phyloP scores from a whole-genome alignment of 1,140 invertebrate species.

The Himalopsyche phryganea region DNA sequence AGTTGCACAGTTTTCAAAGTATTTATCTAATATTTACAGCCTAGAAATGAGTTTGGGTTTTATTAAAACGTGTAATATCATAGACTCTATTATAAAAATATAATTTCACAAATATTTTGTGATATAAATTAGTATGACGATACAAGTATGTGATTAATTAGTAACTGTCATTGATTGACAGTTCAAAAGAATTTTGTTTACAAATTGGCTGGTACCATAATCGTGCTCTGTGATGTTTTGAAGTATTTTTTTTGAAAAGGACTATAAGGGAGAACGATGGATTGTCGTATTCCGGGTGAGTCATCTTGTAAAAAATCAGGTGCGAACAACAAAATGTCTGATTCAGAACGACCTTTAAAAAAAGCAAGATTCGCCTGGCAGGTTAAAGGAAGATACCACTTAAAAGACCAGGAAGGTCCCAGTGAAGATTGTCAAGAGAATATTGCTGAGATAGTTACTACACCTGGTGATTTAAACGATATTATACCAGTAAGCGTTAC shows the following conservation, averaged over 20 bases:
- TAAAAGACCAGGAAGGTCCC: constrained; percentile 47
- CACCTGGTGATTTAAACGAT: neutral
- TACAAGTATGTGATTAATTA: constrained; percentile 24
- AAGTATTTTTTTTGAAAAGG: neutral
- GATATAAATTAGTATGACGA: no score
- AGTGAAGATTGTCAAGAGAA: constrained; percentile 10
- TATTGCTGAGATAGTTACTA: neutral
- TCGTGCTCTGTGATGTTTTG: neutral
- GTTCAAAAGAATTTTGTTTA: constrained; percentile 26
- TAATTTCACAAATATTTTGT: no score
- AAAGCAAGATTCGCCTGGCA: constrained; percentile 63
- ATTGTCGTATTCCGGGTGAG: constrained; percentile 37
- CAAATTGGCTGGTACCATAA: neutral
- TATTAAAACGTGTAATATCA: no score
- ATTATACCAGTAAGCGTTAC: constrained; percentile 3
- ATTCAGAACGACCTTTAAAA: constrained; percentile 56
- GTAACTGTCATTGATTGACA: constrained; percentile 34
- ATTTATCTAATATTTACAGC: no score
- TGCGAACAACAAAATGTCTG: constrained; percentile 48
- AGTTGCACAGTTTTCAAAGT: constrained; percentile 1
- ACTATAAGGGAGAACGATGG: constrained; percentile 11
- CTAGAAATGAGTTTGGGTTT: no score
- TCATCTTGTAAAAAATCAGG: constrained; percentile 49
- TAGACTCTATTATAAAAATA: no score
- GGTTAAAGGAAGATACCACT: constrained; percentile 60